phyloP scores from a whole-genome alignment of 2,888 invertebrate species.

The Tachina lurida region DNA sequence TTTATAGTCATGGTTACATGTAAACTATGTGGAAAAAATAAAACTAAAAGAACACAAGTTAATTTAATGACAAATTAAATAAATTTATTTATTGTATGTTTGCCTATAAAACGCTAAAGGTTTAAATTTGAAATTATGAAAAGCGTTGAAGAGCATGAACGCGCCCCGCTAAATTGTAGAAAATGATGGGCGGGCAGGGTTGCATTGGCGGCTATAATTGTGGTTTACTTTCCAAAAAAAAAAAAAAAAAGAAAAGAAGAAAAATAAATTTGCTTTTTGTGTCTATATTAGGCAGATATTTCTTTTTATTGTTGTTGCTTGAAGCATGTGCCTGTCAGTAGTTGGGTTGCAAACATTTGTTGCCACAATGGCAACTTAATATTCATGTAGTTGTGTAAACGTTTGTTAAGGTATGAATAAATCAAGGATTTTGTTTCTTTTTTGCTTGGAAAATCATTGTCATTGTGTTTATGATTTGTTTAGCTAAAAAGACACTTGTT shows the following conservation, averaged over 20 bases:
- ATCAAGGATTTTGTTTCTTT: slow-evolving; percentile 21
- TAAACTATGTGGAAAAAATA: slow-evolving; percentile 18
- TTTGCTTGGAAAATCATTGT: slow-evolving; percentile 61
- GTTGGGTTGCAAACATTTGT: slow-evolving; percentile 17
- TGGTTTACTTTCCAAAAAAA: neutral
- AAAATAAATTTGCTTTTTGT: too few species aligned
- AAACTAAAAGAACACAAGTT: slow-evolving; percentile 48
- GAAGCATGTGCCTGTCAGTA: slow-evolving; percentile 14
- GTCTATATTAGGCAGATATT: neutral
- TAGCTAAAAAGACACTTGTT: slow-evolving; percentile 49
- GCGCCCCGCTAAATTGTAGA: too few species aligned
- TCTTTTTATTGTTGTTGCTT: neutral
- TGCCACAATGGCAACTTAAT: slow-evolving; percentile 2
- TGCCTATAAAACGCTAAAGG: slow-evolving; percentile 61
- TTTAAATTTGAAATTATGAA: slow-evolving; percentile 68
- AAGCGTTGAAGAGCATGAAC: slow-evolving; percentile 56
- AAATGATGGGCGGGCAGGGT: too few species aligned
- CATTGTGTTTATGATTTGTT: slow-evolving; percentile 48
- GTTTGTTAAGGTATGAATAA: slow-evolving; percentile 12
- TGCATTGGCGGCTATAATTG: neutral
- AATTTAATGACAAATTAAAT: slow-evolving; percentile 71
- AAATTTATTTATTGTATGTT: slow-evolving; percentile 61
- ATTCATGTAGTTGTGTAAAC: neutral
- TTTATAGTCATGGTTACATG: slow-evolving; percentile 71
- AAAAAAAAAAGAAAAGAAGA: neutral